Base-by-base conservation (phyloP, 2,797 vertebrate species). In the Ataeniobius toweri region DNA sequence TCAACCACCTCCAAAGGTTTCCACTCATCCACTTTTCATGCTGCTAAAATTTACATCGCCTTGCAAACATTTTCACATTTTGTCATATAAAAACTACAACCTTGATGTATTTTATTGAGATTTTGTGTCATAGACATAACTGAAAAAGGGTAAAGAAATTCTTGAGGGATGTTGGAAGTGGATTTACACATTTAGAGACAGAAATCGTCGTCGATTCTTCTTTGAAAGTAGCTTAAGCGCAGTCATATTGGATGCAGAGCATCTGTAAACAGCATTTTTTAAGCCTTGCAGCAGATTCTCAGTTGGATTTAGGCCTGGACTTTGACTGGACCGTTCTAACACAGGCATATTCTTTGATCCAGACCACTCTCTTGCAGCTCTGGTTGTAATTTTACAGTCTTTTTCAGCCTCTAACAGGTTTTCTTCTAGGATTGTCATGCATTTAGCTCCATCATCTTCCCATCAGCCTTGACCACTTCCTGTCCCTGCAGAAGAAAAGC, bases 1-100 rank as follows among this genome's bases (percentile, higher is more conserved):
- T 61, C 73, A 6, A 82, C 78, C 26, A 78, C 75, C 78, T 79
- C 80, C 77, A 59, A 36, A 75, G 67, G 83, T 58, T 85, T 83
- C 73, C 71, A 73, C 58, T 83, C 79, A 76, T 79, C 85, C 69
- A 4, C 81, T 83, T 71, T n/a, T 44, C 50, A 39, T 41, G 26
- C n/a, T 24, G 44, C 58, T 77, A 56, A 77, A n/a, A 55, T 59
- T 13, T n/a, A 44, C 39, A 0, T 39, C 36, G 1, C 36, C 36
- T 24, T 39, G 20, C 39, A 10, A 44, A 6, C 12, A 39, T 14
- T 44, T 44, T 68, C 65, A 44, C 22, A 41, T 13, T 22, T 41
- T n/a, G 39, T n/a, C 41, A 14, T 39, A 14, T n/a, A 44, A 6
- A 39, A 68, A 12, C 22, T 6, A 14, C 39, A 24, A 4, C 36